A percentile compares a stretch with the other conserved stretches of the same genome.
phyloP scores from a whole-genome alignment of 1,140 invertebrate genomes.

The Trichonephila clavipes region DNA sequence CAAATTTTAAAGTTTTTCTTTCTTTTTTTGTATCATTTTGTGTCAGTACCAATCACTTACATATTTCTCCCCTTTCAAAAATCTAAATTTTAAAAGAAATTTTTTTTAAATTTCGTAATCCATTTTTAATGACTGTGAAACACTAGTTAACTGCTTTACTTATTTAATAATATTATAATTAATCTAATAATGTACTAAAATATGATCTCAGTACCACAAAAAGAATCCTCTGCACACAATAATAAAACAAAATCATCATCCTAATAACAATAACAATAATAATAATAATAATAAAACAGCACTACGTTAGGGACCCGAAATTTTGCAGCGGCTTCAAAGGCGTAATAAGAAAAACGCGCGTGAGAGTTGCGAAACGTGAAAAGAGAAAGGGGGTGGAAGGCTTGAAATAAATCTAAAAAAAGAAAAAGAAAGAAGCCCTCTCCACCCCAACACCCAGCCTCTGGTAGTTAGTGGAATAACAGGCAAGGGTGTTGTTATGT shows the following conservation, averaged over 20 bases:
- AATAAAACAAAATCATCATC: conserved; percentile 43
- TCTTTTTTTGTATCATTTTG: no score
- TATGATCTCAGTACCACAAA: no score
- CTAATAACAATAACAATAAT: background rate
- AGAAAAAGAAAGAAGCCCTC: background rate
- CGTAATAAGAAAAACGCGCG: conserved; percentile 66
- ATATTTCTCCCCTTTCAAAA: no score
- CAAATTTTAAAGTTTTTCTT: no score
- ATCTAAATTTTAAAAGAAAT: no score
- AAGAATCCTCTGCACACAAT: background rate
- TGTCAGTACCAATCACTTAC: no score
- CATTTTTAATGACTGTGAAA: no score
- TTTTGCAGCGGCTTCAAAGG: conserved; percentile 50
- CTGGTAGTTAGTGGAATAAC: conserved; percentile 73
- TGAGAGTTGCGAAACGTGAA: conserved; percentile 35
- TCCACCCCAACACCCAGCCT: background rate
- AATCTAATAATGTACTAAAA: no score
- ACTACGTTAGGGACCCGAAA: background rate
- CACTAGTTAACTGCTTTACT: no score
- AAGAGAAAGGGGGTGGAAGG: background rate
- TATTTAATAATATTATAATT: no score
- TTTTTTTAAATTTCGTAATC: no score
- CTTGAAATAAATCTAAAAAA: background rate
- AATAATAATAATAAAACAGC: background rate
- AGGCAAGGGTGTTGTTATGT: conserved; percentile 74